Conservation (phyloP, 2,113 vertebrate species). For the Malurus cyaneus region DNA sequence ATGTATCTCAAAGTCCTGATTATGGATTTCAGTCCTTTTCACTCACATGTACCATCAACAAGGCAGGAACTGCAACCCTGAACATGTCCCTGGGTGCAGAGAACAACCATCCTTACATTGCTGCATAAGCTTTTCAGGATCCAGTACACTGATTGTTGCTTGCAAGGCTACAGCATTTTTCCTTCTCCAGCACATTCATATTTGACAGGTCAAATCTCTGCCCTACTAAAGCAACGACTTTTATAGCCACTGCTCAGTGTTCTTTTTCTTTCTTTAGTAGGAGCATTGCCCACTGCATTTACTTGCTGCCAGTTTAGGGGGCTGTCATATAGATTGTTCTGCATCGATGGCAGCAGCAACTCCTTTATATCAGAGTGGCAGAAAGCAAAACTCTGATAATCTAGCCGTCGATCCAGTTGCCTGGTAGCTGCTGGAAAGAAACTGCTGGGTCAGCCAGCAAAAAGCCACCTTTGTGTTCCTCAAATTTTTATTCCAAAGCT, state of each 20-base stretch:
- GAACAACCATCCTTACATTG: background rate
- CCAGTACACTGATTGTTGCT: background rate
- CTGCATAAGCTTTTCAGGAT: background rate
- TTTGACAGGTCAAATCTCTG: background rate
- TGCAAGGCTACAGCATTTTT: background rate
- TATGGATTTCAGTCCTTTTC: background rate
- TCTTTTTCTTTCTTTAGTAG: background rate
- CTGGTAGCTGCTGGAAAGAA: slow-evolving; percentile 1
- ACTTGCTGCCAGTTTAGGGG: slow-evolving; percentile 4
- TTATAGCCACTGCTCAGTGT: background rate
- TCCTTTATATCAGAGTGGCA: slow-evolving; percentile 13
- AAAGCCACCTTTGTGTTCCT: background rate
- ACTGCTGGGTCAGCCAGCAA: slow-evolving; percentile 7
- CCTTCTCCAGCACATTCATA: background rate
- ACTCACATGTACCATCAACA: background rate
- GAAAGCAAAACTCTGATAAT: slow-evolving; percentile 31
- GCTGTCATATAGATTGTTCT: slow-evolving; percentile 54
- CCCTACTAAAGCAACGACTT: background rate
- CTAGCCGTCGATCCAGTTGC: background rate
- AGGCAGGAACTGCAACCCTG: background rate
- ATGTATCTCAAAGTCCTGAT: background rate
- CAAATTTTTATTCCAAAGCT: background rate
- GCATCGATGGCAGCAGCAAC: background rate
- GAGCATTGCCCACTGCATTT: background rate
- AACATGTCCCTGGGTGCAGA: background rate